These are phyloP conservation scores for Melanophora roralis DNA, from an alignment of 2,888 invertebrate genomes.

Conservation along the genomic window DNA sequence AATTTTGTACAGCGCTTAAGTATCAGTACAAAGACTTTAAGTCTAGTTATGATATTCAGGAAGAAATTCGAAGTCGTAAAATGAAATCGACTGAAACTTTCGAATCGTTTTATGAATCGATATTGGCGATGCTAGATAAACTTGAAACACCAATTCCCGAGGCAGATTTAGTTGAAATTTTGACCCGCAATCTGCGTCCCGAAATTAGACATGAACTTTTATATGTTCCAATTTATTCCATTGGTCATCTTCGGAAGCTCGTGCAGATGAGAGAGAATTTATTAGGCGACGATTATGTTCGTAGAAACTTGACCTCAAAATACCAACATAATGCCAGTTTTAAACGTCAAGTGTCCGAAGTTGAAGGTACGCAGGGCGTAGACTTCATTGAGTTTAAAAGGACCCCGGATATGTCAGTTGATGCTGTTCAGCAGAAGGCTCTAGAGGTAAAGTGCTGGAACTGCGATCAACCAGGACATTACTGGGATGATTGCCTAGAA, in stretches of 20 bases:
- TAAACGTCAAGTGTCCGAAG: not conserved
- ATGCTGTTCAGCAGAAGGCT: too few relatives aligned
- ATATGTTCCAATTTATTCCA: too few relatives aligned
- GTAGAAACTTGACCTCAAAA: too few relatives aligned
- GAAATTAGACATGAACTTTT: too few relatives aligned
- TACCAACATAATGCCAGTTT: not conserved
- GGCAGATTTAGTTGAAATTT: not conserved
- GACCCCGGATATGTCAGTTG: too few relatives aligned
- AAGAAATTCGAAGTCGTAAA: not conserved
- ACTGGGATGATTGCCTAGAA: conserved; percentile 16
- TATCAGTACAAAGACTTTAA: too few relatives aligned
- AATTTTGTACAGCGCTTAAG: not conserved
- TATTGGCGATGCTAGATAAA: not conserved
- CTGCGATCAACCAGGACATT: conserved; percentile 24
- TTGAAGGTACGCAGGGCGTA: not conserved
- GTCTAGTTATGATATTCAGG: too few relatives aligned
- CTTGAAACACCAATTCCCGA: not conserved
- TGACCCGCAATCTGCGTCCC: not conserved
- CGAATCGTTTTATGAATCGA: not conserved
- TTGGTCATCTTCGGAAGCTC: too few relatives aligned
- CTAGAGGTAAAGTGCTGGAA: conserved; percentile 49
- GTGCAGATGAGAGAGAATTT: too few relatives aligned
- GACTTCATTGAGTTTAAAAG: too few relatives aligned
- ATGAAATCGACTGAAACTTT: not conserved
- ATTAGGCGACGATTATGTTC: too few relatives aligned